Percentiles rank a stretch among this genome's conserved stretches.
phyloP scores from a whole-genome alignment of 2,888 invertebrate species.

The Euplagia quadripunctaria region DNA sequence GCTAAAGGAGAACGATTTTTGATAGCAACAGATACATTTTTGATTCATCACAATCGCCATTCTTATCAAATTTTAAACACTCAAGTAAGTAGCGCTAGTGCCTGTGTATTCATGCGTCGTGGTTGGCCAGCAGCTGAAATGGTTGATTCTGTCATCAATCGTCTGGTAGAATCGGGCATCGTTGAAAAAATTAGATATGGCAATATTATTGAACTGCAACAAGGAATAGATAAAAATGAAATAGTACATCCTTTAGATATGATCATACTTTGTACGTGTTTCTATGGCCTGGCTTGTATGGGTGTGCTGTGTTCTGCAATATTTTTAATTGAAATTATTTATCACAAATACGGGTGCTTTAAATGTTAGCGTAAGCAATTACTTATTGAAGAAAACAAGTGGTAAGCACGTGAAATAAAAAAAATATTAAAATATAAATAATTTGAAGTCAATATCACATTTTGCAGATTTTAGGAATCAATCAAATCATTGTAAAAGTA shows the following conservation, averaged over 20 bases:
- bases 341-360: conserved; percentile 29
- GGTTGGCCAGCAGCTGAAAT: conserved; percentile 66
- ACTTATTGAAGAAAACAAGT: neutral
- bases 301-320: conserved; percentile 56
- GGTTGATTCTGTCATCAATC: conserved; percentile 48
- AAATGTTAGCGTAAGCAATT: neutral
- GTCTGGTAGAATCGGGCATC: conserved; percentile 59
- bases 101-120: conserved; percentile 64
- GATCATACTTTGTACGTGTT: conserved; percentile 59
- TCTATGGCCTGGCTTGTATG: conserved; percentile 59
- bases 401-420: neutral
- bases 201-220: conserved; percentile 16
- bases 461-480: no score
- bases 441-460: no score
- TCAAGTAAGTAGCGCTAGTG: conserved; percentile 50
- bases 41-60: conserved; percentile 40
- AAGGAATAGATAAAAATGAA: conserved; percentile 9
- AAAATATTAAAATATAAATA: neutral
- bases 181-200: conserved; percentile 4
- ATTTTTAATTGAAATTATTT: conserved; percentile 60
- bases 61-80: conserved; percentile 61
- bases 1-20: conserved; percentile 63
- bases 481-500: no score
- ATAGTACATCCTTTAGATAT: conserved; percentile 53
- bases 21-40: conserved; percentile 51